Evolutionary conservation across 1,140 invertebrate species (phyloP).

Genomic region (Hypothenemus hampei): DNA sequence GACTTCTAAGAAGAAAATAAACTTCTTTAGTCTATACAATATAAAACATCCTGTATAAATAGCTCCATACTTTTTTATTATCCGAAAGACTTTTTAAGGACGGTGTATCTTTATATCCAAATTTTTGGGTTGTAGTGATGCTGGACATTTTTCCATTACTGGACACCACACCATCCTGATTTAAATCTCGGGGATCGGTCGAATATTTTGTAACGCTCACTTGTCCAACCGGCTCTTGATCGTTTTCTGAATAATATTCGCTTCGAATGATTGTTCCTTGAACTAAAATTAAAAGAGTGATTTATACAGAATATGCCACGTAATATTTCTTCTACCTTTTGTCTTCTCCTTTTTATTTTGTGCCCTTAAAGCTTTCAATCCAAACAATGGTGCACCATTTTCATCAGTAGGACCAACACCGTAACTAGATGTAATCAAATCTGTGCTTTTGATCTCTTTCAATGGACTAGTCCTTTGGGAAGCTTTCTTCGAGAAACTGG

Average conservation of each 20-base stretch:
- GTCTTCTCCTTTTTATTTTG: slow-evolving; percentile 54
- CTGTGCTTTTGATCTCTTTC: slow-evolving; percentile 45
- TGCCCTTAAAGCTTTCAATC: slow-evolving; percentile 64
- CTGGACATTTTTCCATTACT: slow-evolving; percentile 34
- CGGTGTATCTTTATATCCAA: slow-evolving; percentile 46
- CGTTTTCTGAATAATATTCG: slow-evolving; percentile 62
- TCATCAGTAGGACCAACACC: slow-evolving; percentile 75
- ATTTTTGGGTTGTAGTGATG: slow-evolving; percentile 46
- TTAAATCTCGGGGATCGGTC: slow-evolving; percentile 55
- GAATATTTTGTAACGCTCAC: slow-evolving; percentile 63
- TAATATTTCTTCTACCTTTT: slow-evolving; percentile 44
- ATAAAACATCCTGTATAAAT: too few species aligned
- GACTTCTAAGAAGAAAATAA: not conserved
- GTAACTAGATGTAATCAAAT: slow-evolving; percentile 73
- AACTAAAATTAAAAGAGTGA: slow-evolving; percentile 46
- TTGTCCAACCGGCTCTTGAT: slow-evolving; percentile 58
- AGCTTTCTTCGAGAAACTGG: slow-evolving; percentile 30
- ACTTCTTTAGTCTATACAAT: too few species aligned
- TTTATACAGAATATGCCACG: not conserved
- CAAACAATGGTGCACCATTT: slow-evolving; percentile 69
- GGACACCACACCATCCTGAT: slow-evolving; percentile 32
- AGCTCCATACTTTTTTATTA: slow-evolving; percentile 36
- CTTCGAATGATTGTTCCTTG: slow-evolving; percentile 61
- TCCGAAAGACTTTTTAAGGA: slow-evolving; percentile 34
- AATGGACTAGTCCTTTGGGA: slow-evolving; percentile 27